Conservation (phyloP, 2,113 vertebrate genomes). For the Tychaedon coryphoeus region DNA sequence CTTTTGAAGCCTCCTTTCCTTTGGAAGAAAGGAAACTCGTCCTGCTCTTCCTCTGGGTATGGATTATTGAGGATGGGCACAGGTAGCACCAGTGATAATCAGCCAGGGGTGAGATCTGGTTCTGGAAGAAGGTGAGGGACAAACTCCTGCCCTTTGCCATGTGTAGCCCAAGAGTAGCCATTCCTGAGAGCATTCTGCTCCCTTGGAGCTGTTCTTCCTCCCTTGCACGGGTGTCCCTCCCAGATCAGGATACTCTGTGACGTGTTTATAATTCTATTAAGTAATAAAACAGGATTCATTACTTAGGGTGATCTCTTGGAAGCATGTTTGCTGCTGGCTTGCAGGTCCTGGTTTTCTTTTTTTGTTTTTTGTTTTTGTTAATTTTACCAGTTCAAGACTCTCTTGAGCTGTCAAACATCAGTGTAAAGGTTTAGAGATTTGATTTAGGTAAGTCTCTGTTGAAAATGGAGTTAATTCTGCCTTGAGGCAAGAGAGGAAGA, state of each 20-base stretch:
- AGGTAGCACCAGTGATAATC: neutral
- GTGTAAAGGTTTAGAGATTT: neutral
- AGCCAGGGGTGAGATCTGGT: neutral
- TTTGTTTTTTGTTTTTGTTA: neutral
- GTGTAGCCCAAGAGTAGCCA: neutral
- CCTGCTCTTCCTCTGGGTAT: accelerated
- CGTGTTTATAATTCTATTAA: neutral
- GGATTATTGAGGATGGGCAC: neutral
- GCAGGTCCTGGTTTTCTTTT: neutral
- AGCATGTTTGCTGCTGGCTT: neutral
- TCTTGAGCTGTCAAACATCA: neutral
- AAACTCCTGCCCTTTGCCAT: neutral
- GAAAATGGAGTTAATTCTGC: neutral
- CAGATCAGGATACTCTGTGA: neutral
- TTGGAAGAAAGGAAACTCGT: neutral
- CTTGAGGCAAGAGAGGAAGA: neutral
- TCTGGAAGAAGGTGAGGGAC: neutral
- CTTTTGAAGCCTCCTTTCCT: neutral
- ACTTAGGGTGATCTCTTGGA: neutral
- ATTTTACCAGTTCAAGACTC: neutral
- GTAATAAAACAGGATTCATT: neutral
- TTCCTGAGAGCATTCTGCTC: neutral
- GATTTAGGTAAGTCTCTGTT: neutral
- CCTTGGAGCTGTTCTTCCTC: neutral
- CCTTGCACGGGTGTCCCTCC: neutral